Conservation (phyloP, 2,888 invertebrate genomes). For the Eupithecia centaureata region DNA sequence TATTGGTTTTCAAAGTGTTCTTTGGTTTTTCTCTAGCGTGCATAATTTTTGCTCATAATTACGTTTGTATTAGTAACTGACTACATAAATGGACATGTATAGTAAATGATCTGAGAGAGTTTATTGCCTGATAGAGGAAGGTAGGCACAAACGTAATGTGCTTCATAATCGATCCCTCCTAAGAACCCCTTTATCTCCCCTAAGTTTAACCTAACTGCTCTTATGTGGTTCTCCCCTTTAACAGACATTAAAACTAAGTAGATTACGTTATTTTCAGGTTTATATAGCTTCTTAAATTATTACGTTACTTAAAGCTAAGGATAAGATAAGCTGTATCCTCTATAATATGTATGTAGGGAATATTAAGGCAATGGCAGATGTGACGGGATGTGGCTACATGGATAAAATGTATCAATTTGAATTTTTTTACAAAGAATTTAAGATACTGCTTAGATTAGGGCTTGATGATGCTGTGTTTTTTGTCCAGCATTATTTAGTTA, state of each 20-base stretch:
- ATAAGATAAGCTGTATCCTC: constrained; percentile 6
- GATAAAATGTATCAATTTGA: background rate
- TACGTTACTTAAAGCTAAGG: background rate
- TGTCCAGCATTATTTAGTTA: too few relatives aligned
- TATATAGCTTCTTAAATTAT: constrained; percentile 6
- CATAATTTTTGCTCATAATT: background rate
- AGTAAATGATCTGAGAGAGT: background rate
- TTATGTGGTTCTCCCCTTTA: constrained; percentile 46
- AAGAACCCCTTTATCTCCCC: constrained; percentile 53
- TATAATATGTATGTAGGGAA: background rate
- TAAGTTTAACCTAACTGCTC: constrained; percentile 47
- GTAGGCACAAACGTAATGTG: constrained; percentile 31
- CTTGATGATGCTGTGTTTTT: too few relatives aligned
- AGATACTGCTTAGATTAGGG: too few relatives aligned
- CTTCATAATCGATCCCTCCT: constrained; percentile 37
- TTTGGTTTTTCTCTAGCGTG: background rate
- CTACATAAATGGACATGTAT: background rate
- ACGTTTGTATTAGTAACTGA: background rate
- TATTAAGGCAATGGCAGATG: background rate
- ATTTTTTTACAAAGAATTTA: background rate
- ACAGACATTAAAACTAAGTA: constrained; percentile 32
- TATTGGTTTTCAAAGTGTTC: constrained; percentile 2
- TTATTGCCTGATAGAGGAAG: constrained; percentile 10
- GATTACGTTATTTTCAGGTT: constrained; percentile 24
- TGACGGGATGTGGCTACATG: background rate